Base-by-base conservation (phyloP, 2,797 vertebrate genomes). In the Argyrosomus regius region DNA sequence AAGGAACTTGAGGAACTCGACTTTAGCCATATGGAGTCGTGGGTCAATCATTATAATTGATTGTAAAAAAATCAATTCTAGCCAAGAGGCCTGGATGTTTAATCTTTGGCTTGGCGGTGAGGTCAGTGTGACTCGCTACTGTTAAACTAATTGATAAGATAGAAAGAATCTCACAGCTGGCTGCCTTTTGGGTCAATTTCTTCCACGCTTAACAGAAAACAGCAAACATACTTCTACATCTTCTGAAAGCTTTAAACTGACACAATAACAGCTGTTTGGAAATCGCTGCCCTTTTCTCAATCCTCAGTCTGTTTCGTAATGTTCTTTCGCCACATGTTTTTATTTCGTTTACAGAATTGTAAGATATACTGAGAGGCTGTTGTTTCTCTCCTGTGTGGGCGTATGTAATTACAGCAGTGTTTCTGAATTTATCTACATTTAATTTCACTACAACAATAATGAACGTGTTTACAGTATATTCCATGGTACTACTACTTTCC, bases 51-150 rank as follows among this genome's bases (percentile, higher is more conserved):
- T 35, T 31, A 26, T 26, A 31, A 31, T 31, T 35, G 31, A 35
- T 35, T 35, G 7, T 39, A 9, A 39, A 35, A 7, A 39, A 39
- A 39, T 39, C 8, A 9, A 39, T 39, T 39, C 8, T 9, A 39
- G 35, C 35, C 35, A 56, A 20, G 14, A 24, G 6, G 7, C 48
- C 60, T 68, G 17, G 7, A n/a, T 9, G 50, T 70, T 57, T 78
- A 71, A 80, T 28, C 72, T 85, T 83, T 83, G 63, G 16, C 72
- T 84, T 26, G 13, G 12, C 56, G 20, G 8, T 18, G 41, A 39
- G 68, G 77, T 88, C 78, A 89, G 46, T 24, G 63, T 71, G 69
- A 71, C 72, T 14, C 63, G 26, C 64, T 75, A 59, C 75, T 71
- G 66, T 67, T 75, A 46, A 77, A 72, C 6, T 48, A 65, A 43